Percentiles rank a stretch among this genome's conserved stretches.
Conservation (phyloP, 2,888 invertebrate species). For the Lagria hirta region DNA sequence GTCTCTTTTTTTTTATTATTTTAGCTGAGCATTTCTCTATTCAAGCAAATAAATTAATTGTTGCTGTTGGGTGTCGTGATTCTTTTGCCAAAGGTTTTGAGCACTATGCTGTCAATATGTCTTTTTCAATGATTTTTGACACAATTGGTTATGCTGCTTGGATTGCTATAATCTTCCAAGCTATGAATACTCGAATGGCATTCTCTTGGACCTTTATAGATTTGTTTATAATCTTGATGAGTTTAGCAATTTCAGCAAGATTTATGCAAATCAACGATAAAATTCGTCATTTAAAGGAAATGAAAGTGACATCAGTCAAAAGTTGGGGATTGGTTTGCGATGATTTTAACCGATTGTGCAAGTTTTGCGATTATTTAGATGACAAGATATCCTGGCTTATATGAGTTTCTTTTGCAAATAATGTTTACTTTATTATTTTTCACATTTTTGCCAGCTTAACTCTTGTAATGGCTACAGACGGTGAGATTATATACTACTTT, state of each 20-base stretch:
- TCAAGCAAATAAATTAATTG: slow-evolving; percentile 12
- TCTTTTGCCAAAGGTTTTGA: slow-evolving; percentile 13
- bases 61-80: slow-evolving; percentile 8
- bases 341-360: slow-evolving; percentile 19
- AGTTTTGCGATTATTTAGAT: slow-evolving; percentile 13
- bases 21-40: slow-evolving; percentile 18
- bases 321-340: slow-evolving; percentile 9
- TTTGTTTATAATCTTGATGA: slow-evolving; percentile 19
- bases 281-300: slow-evolving; percentile 7
- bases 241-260: slow-evolving; percentile 13
- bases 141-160: slow-evolving; percentile 6
- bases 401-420: slow-evolving; percentile 16
- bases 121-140: slow-evolving; percentile 14
- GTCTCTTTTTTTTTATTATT: too few relatives aligned
- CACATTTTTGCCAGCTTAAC: slow-evolving; percentile 10
- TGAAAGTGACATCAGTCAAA: slow-evolving; percentile 13
- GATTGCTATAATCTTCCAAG: slow-evolving; percentile 15
- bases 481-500: slow-evolving; percentile 12
- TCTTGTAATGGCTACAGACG: slow-evolving; percentile 5
- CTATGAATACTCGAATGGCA: slow-evolving; percentile 19
- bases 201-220: slow-evolving; percentile 25
- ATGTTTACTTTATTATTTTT: slow-evolving; percentile 21
- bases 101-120: slow-evolving; percentile 21
- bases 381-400: slow-evolving; percentile 18
- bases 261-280: slow-evolving; percentile 18